Base-by-base conservation (phyloP, 2,888 invertebrate genomes). In the Ptychoptera contaminata region DNA sequence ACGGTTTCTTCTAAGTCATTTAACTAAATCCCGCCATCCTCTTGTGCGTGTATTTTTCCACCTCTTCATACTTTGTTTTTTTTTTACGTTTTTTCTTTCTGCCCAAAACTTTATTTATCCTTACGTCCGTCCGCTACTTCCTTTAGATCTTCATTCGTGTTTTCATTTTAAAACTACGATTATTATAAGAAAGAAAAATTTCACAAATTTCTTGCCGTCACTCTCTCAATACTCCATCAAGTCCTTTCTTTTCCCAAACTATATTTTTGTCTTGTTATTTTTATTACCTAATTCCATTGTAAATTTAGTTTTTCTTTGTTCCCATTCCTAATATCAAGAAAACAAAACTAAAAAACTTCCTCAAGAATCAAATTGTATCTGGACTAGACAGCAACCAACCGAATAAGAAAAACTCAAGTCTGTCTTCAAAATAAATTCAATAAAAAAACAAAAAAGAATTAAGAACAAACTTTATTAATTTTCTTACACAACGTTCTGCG, bases 1-100 rank as follows among this genome's bases (percentile, higher is more conserved):
- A 66, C 58, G 65, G 83, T 67, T 86, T 82, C 76, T 87, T 82
- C 76, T 90, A 84, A 76, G 71, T 70, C 69, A 69, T 54, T 50
- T 49, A 32, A 42, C n/a, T 42, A 45, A 16, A 41, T 35, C 37
- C 43, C 38, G n/a, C n/a, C 8, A 31, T 31, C 8, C 36, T 38
- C 35, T 31, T 30, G 15, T 42, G 16, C 29, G 38, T 31, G 16
- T 42, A 38, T 32, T n/a, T 35, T 39, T 31, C 39, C 12, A 31
- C 35, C 32, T 23, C 14, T 45, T 11, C 16, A 15, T n/a, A 31
- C 16, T 30, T 23, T 42, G 32, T 32, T 39, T 39, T 39, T 36
- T 41, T 43, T 31, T 46, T 16, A 35, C 46, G 43, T 49, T 46
- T 44, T 45, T 48, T 46, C 32, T 44, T 39, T 42, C 46, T 37